Conservation (phyloP, 2,113 vertebrate species). For the Chionodraco myersi region DNA sequence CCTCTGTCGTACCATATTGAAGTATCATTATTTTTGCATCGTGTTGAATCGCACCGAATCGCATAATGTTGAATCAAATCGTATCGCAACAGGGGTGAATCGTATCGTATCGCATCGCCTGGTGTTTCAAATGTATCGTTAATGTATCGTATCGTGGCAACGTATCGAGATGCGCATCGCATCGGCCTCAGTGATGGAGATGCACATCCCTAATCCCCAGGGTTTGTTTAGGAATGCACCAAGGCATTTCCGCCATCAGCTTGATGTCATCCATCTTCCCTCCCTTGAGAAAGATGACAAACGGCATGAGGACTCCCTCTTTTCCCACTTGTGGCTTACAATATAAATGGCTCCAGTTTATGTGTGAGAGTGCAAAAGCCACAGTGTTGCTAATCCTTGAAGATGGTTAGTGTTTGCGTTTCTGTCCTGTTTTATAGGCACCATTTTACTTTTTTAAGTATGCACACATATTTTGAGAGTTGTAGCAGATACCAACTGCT, state of each 20-base stretch:
- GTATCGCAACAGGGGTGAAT: too few relatives aligned
- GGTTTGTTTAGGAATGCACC: constrained; percentile 63
- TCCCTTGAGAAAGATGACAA: constrained; percentile 66
- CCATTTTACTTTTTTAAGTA: background rate
- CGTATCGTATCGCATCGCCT: too few relatives aligned
- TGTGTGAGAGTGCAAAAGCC: background rate
- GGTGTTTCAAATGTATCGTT: too few relatives aligned
- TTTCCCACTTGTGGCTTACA: constrained; percentile 12
- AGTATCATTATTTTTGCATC: too few relatives aligned
- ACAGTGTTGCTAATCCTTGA: background rate
- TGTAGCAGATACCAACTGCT: background rate
- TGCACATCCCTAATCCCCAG: constrained; percentile 35
- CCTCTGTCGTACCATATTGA: too few relatives aligned
- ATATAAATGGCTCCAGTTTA: constrained; percentile 25
- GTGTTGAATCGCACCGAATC: too few relatives aligned
- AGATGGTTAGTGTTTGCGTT: constrained; percentile 1
- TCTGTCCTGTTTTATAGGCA: background rate
- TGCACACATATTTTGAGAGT: background rate
- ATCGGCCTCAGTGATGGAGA: too few relatives aligned
- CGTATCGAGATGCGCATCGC: too few relatives aligned
- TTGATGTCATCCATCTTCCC: constrained; percentile 64
- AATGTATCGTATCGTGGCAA: too few relatives aligned
- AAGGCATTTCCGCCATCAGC: constrained; percentile 45
- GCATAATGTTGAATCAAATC: too few relatives aligned
- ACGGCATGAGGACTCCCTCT: constrained; percentile 33